Percentiles rank a stretch among this genome's conserved stretches.
Conservation (phyloP, 2,888 invertebrate genomes). For the Glaucopsyche alexis region DNA sequence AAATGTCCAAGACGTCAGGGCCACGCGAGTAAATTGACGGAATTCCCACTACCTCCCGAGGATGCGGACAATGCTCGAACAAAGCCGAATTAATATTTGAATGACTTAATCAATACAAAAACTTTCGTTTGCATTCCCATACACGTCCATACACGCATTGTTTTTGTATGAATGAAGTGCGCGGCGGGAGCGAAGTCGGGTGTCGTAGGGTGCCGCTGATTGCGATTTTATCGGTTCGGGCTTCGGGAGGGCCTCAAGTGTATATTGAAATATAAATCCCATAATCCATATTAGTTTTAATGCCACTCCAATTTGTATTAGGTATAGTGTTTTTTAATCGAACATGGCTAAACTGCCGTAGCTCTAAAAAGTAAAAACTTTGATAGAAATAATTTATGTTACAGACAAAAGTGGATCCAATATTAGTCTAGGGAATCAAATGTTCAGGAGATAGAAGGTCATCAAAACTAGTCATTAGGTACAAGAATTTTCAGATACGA, state of each 20-base stretch:
- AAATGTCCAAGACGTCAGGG: conserved; percentile 56
- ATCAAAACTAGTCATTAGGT: neutral
- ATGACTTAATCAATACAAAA: conserved; percentile 78
- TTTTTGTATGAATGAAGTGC: conserved; percentile 64
- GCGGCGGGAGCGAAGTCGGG: conserved; percentile 64
- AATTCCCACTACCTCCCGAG: conserved; percentile 74
- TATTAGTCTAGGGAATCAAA: too few relatives aligned
- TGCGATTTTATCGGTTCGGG: conserved; percentile 74
- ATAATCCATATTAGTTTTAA: conserved; percentile 40
- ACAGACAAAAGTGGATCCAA: too few relatives aligned
- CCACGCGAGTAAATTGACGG: conserved; percentile 74
- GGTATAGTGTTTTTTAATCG: conserved; percentile 19
- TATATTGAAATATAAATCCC: conserved; percentile 49
- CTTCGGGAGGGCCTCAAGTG: conserved; percentile 60
- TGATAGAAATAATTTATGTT: neutral
- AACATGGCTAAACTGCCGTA: neutral
- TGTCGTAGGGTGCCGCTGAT: conserved; percentile 66
- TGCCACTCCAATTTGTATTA: conserved; percentile 32
- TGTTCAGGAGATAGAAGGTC: neutral
- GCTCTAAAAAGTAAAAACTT: neutral
- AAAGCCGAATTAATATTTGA: conserved; percentile 68
- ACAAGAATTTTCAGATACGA: neutral
- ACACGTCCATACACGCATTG: conserved; percentile 65
- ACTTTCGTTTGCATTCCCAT: conserved; percentile 72
- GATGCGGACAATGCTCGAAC: conserved; percentile 58